Conservation (phyloP, 2,113 vertebrate species). For the Eptesicus fuscus region DNA sequence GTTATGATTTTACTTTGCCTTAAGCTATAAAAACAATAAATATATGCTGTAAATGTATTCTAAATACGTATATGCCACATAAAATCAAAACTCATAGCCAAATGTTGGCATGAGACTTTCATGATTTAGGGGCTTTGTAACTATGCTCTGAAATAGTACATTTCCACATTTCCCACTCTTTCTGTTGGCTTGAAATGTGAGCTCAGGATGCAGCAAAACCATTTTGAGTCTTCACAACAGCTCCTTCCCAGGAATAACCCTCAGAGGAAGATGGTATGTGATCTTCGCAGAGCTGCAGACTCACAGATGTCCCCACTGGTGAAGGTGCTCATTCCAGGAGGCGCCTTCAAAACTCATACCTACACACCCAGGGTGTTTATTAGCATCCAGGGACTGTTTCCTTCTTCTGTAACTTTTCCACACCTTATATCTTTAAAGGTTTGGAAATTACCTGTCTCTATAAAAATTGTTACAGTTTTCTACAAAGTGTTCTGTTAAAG, state of each 20-base stretch:
- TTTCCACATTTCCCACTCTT: background rate
- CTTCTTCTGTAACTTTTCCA: slow-evolving; percentile 19
- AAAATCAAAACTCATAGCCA: background rate
- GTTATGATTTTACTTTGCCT: background rate
- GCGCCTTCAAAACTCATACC: background rate
- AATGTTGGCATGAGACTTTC: background rate
- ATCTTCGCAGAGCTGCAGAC: background rate
- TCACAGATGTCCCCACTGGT: fast-evolving
- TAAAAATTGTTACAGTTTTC: slow-evolving; percentile 49
- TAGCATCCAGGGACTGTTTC: background rate
- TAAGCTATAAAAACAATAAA: background rate
- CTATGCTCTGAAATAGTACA: background rate
- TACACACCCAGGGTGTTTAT: background rate
- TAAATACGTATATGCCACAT: background rate
- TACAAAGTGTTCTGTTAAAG: background rate
- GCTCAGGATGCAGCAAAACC: background rate
- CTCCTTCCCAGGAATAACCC: background rate
- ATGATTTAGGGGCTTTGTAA: slow-evolving; percentile 10
- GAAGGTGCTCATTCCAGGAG: background rate
- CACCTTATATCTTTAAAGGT: slow-evolving; percentile 20
- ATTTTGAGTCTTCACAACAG: background rate
- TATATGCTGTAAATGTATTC: background rate
- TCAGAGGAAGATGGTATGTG: background rate
- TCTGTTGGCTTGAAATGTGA: background rate
- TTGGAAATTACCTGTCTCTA: slow-evolving; percentile 30